Base-by-base conservation (phyloP, 2,888 invertebrate genomes). In the Pteria penguin region DNA sequence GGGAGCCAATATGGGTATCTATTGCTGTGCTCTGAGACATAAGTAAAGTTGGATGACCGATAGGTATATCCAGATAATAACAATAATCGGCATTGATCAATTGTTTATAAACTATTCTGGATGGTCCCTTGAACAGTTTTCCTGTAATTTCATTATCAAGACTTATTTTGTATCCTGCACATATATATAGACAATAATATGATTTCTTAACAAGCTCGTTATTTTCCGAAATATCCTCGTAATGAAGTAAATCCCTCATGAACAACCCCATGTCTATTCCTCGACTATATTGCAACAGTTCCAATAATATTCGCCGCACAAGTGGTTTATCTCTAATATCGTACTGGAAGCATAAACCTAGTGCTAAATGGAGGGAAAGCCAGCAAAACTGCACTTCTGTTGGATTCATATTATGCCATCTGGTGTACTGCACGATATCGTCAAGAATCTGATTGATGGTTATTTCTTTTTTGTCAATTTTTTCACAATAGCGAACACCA, bases 211-310 rank as follows among this genome's bases (percentile, higher is more conserved):
- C 72, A 14, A 63, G 72, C 26, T 77, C 74, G 26, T 67, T 60
- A n/a, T 27, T 57, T 2, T 63, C 26, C 11, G 74, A 52, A 4
- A 76, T 58, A 54, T 80, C 76, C 18, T 79, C 80, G 55, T 80
- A 79, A 18, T 79, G 72, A 5, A 75, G 57, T 26, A 82, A 61
- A 74, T 82, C 82, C 66, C 82, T 58, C 74, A 75, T 80, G 55
- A 79, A 82, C 2, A 82, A 63, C 8, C 82, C 82, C 58, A 73
- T 68, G 36, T 82, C 82, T 52, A 82, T 76, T 14, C 82, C 82
- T 29, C 79, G 60, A 58, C 76, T 78, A 36, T 71, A 77, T n/a
- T 71, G 73, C n/a, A 80, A 32, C 52, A 82, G 68, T 27, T 77
- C 77, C 45, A 62, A 5, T 58, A 82, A 60, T 24, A 82, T 65